Base-by-base conservation (phyloP, 1,140 invertebrate genomes). In the Macrostomum lignano region DNA sequence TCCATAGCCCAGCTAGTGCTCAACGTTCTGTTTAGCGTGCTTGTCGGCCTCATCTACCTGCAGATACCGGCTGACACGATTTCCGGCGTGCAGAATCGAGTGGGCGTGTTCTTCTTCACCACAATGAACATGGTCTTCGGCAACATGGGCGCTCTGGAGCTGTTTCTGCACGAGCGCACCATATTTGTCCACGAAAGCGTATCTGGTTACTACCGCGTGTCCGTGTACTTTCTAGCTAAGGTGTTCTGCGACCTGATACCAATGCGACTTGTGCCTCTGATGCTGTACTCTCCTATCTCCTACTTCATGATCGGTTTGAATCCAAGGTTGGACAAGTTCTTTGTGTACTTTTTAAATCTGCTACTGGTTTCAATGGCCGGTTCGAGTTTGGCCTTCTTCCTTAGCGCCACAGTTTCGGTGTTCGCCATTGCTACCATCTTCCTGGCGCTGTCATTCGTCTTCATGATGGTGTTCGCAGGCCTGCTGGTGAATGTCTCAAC, bases 1-100 rank as follows among this genome's bases (percentile, higher is more conserved):
- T 50, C 47, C 2, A 37, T 50, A 14, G 29, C 50, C 24, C 38
- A 54, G 48, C 30, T 49, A 14, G 25, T 49, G 5, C 44, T 51
- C 3, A 44, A 46, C 31, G 36, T 44, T 11, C 38, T 53, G 25
- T 51, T 54, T 44, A 52, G 38, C 17, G 14, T 46, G 6, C 47
- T 53, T 23, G 47, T 53, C 38, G 53, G 53, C 11, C 41, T 40
- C 21, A 48, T 56, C 13, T 56, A 54, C 38, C 48, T 45, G 32
- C 38, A 52, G 26, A 36, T 50, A 25, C 42, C 45, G 21, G 33
- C 38, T 14, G 41, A 42, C 3, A 38, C 37, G 31, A 37, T 42
- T 17, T 41, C 46, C 3, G 53, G 46, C 2, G 43, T 52, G 17
- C 51, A 56, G 32, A 56, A 56, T 35, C 21, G 34, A 4, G 11